Evolutionary conservation across 2,113 vertebrate genomes (phyloP), one percentile per base, ranked within the genome.

Genomic region (Urocitellus parryii): DNA sequence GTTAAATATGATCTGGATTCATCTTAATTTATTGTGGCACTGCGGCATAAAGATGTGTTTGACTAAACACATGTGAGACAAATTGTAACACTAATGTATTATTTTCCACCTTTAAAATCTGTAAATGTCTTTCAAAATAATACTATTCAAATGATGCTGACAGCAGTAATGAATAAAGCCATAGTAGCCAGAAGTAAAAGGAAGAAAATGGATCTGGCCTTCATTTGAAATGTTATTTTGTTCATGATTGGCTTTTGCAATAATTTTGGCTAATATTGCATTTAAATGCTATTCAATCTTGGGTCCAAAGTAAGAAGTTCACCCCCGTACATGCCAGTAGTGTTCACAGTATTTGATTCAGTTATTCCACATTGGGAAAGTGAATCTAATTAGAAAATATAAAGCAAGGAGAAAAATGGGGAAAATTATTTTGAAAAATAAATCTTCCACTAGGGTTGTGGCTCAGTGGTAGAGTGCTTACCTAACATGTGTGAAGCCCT

Each of bases 211-310:
- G 22, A 68, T 61, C 25, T 14, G n/a, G 20, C 51, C 25, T 76
- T 84, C 88, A 91, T 74, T 90, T 65, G 42, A 90, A 88, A 25
- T 73, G 24, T 27, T 81, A 91, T 77, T 89, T 84, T 95, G 22
- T 63, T 96, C n/a, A 74, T 32, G 20, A 48, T 79, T 11, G 24
- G 24, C 39, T 90, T 91, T 92, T 92, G 32, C 42, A 74, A 63
- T 76, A 74, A 51, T 73, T 87, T 45, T 65, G 18, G 0, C 51
- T 65, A 77, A 80, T 63, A 84, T 22, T 90, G 42, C 9, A 80
- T 74, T 90, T 87, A 80, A 92, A 88, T 76, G 10, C 45, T 34
- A 79, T 51, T 86, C 51, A 58, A 94, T 83, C 25, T 76, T 29
- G 3, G 51, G 20, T 58, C 9, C 17, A 70, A 78, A 27, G 27